Evolutionary conservation across 1,140 invertebrate species (phyloP).

Genomic region (Drosophila mojavensis): DNA sequence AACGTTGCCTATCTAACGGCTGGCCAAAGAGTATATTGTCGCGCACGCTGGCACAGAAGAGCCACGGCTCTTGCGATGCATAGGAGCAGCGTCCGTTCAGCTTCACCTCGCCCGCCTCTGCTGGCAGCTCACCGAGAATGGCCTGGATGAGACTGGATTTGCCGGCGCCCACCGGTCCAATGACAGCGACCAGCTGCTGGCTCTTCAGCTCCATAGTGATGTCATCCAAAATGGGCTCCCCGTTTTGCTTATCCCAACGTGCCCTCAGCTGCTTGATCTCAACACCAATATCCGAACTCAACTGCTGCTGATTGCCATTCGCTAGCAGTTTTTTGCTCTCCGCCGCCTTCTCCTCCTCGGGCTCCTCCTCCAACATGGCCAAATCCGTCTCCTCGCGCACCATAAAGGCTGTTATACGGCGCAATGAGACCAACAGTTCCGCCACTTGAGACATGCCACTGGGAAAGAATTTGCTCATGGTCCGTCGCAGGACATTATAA

Average conservation of each 20-base stretch:
- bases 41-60: conserved; percentile 86
- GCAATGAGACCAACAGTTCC: conserved; percentile 88
- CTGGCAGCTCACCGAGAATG: conserved; percentile 77
- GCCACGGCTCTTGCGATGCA: conserved; percentile 75
- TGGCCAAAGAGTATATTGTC: conserved; percentile 93
- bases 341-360: conserved; percentile 34
- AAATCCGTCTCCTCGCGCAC: conserved; percentile 86
- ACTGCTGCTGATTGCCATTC: conserved; percentile 36
- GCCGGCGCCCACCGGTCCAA: conserved; percentile 88
- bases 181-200: conserved; percentile 86
- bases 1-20: conserved; percentile 86
- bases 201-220: conserved; percentile 55
- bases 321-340: conserved; percentile 15
- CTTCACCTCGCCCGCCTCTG: conserved; percentile 47
- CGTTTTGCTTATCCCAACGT: conserved; percentile 55
- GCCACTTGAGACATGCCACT: conserved; percentile 86
- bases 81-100: conserved; percentile 62
- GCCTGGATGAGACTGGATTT: conserved; percentile 85
- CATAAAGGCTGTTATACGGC: conserved; percentile 88
- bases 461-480: conserved; percentile 90
- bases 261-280: conserved; percentile 60
- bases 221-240: conserved; percentile 56
- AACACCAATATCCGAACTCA: conserved; percentile 24
- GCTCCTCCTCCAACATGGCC: conserved; percentile 14
- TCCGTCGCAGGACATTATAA: conserved; percentile 89